Conservation (phyloP, 2,888 invertebrate species). For the Dynastes maya region DNA sequence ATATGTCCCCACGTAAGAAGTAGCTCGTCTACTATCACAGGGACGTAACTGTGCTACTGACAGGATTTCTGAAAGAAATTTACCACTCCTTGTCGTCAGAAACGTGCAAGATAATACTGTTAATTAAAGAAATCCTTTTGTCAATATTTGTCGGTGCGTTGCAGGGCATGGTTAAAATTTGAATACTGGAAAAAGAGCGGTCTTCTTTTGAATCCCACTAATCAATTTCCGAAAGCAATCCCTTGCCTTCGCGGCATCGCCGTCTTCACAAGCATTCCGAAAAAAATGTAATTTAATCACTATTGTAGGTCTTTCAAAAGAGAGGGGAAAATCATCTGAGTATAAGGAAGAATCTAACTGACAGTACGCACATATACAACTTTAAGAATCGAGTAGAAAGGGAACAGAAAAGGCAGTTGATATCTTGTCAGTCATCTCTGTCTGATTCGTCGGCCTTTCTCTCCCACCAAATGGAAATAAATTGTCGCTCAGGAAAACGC, state of each 20-base stretch:
- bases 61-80: neutral
- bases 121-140: constrained; percentile 15
- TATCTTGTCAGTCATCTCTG: constrained; percentile 35
- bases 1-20: neutral
- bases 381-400: constrained; percentile 1
- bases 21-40: no score
- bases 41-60: neutral
- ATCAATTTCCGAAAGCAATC: constrained; percentile 13
- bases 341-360: neutral
- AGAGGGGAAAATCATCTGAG: neutral
- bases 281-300: constrained; percentile 20
- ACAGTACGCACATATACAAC: neutral
- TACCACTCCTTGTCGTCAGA: neutral
- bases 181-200: neutral
- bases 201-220: constrained; percentile 8
- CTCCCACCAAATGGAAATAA: constrained; percentile 42
- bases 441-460: constrained; percentile 27
- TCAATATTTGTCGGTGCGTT: constrained; percentile 4
- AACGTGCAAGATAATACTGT: neutral
- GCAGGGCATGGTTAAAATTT: neutral
- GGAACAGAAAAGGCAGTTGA: neutral
- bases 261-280: neutral
- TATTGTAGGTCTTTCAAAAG: neutral
- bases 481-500: constrained; percentile 25
- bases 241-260: neutral